phyloP scores from a whole-genome alignment of 2,888 invertebrate species.

The Rapana venosa region DNA sequence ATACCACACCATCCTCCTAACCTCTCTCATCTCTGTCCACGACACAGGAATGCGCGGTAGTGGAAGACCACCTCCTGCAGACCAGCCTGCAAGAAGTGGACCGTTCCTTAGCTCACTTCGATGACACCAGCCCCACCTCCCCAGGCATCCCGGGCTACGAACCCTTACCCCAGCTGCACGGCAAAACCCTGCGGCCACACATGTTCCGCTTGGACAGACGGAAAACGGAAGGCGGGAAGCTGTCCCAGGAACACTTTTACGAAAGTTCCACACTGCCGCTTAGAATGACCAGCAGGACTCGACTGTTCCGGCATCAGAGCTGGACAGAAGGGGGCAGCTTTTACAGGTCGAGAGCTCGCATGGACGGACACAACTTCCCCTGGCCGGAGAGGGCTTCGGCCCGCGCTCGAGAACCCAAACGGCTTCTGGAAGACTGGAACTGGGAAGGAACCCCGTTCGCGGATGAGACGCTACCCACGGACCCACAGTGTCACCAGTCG shows the following conservation, averaged over 20 bases:
- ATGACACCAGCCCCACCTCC: conserved; percentile 20
- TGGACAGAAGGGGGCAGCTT: not conserved
- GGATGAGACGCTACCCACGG: not conserved
- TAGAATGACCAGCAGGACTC: not conserved
- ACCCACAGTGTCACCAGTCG: too few relatives aligned
- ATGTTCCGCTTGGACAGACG: not conserved
- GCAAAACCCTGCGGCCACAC: not conserved
- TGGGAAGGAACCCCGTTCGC: not conserved
- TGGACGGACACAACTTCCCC: not conserved
- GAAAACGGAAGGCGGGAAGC: not conserved
- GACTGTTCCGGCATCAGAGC: not conserved
- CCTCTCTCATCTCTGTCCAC: not conserved
- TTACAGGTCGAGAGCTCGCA: not conserved
- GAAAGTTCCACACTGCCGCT: too few relatives aligned
- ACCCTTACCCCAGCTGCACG: not conserved
- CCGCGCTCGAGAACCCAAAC: not conserved
- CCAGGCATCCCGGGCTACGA: conserved; percentile 17
- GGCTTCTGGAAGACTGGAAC: not conserved
- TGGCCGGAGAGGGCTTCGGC: not conserved
- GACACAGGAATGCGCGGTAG: not conserved
- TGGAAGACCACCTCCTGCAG: conserved; percentile 2
- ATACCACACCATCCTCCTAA: not conserved
- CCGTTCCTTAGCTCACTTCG: not conserved
- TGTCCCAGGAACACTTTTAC: too few relatives aligned
- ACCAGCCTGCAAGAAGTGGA: conserved; percentile 6